Percentiles rank a stretch among this genome's conserved stretches.
Evolutionary conservation across 2,888 invertebrate species (phyloP).

Genomic region (Andrena dorsata): DNA sequence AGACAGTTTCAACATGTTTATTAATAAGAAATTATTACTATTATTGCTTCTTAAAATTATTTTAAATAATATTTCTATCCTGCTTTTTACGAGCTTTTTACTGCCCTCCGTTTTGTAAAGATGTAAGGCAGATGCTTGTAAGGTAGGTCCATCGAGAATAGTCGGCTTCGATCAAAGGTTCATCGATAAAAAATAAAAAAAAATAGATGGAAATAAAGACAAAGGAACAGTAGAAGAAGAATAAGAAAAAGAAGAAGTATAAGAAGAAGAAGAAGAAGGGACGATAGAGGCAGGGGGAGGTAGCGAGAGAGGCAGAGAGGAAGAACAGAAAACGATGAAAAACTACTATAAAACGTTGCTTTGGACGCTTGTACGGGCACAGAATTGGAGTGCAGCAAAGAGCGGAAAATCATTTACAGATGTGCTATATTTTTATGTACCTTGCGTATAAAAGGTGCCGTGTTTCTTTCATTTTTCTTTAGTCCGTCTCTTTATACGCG

Average conservation of each 20-base stretch:
- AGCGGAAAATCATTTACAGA: slow-evolving; percentile 75
- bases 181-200: slow-evolving; percentile 9
- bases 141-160: slow-evolving; percentile 80
- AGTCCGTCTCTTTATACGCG: slow-evolving; percentile 55
- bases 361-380: slow-evolving; percentile 76
- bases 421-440: slow-evolving; percentile 74
- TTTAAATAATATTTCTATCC: slow-evolving; percentile 81
- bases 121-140: slow-evolving; percentile 61
- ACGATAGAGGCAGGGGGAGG: too few species aligned
- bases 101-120: slow-evolving; percentile 76
- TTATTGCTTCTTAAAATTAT: slow-evolving; percentile 83
- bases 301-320: neutral
- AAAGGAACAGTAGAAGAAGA: too few species aligned
- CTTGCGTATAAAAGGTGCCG: slow-evolving; percentile 74
- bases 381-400: slow-evolving; percentile 78
- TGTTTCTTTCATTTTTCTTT: slow-evolving; percentile 58
- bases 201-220: neutral
- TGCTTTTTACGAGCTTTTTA: slow-evolving; percentile 72
- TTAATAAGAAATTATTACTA: slow-evolving; percentile 84
- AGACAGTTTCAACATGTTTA: slow-evolving; percentile 82
- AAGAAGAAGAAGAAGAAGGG: neutral
- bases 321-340: neutral
- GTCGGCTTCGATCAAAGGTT: slow-evolving; percentile 28
- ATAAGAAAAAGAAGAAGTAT: neutral
- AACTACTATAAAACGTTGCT: slow-evolving; percentile 49